These are phyloP conservation scores for Hermaeophaga mercurialis DNA, from an alignment of 2,888 invertebrate species.

Conservation along the genomic window DNA sequence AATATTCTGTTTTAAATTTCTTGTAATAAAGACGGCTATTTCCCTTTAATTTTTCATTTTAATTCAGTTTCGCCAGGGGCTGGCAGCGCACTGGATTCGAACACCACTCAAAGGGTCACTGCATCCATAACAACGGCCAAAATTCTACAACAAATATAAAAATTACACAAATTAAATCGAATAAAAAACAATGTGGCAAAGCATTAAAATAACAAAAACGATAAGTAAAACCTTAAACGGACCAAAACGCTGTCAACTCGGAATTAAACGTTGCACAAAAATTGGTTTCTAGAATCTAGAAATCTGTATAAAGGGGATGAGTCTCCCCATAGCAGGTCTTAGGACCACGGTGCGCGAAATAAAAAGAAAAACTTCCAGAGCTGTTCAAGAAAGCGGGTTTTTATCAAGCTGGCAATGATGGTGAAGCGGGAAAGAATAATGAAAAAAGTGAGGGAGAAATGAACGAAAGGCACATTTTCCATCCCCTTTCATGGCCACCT, in stretches of 20 bases:
- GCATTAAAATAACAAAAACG: conserved; percentile 16
- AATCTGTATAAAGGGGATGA: no score
- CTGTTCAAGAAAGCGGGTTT: conserved; percentile 42
- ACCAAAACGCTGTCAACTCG: no score
- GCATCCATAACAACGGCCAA: background rate
- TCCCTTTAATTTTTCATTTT: conserved; percentile 54
- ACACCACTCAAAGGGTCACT: background rate
- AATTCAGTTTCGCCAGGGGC: conserved; percentile 49
- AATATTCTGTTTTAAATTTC: conserved; percentile 53
- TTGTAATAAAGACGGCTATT: conserved; percentile 53
- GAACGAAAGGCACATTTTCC: conserved; percentile 26
- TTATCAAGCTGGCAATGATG: conserved; percentile 32
- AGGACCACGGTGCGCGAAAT: conserved; percentile 6
- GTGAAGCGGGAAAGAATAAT: conserved; percentile 36
- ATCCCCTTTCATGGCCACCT: conserved; percentile 19
- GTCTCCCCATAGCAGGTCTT: no score
- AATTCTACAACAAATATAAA: background rate
- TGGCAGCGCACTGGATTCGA: conserved; percentile 32
- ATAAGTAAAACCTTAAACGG: no score
- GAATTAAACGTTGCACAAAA: no score
- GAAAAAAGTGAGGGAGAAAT: conserved; percentile 40
- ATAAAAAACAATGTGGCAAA: no score
- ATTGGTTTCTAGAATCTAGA: no score
- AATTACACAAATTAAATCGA: no score
- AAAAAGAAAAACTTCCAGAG: conserved; percentile 36